Conservation (phyloP, 2,113 vertebrate species). For the Origma solitaria region DNA sequence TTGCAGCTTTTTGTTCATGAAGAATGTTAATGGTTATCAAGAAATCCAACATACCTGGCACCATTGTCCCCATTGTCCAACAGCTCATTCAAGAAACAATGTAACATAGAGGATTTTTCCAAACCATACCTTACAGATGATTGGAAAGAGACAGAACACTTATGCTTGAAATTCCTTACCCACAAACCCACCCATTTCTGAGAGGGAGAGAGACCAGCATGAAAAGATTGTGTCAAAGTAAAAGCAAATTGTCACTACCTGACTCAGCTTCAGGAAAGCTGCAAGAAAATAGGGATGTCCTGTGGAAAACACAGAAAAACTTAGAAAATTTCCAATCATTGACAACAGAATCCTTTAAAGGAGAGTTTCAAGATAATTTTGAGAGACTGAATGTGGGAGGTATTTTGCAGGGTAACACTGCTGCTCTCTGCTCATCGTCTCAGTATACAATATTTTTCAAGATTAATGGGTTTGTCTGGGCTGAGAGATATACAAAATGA, state of each 20-base stretch:
- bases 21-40: not conserved
- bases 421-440: not conserved
- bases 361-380: not conserved
- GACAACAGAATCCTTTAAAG: not conserved
- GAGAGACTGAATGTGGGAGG: not conserved
- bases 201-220: not conserved
- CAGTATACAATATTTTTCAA: not conserved
- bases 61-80: not conserved
- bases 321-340: not conserved
- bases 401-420: not conserved
- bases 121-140: not conserved
- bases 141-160: not conserved
- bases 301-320: not conserved
- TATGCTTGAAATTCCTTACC: not conserved
- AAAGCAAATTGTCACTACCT: not conserved
- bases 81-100: not conserved
- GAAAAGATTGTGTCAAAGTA: not conserved
- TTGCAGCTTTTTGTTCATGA: not conserved
- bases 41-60: constrained; percentile 29
- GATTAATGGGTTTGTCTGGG: not conserved
- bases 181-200: not conserved
- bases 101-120: not conserved
- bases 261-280: not conserved
- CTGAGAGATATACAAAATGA: not conserved
- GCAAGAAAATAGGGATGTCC: not conserved